phyloP scores from a whole-genome alignment of 2,113 vertebrate species.

The Takifugu flavidus region DNA sequence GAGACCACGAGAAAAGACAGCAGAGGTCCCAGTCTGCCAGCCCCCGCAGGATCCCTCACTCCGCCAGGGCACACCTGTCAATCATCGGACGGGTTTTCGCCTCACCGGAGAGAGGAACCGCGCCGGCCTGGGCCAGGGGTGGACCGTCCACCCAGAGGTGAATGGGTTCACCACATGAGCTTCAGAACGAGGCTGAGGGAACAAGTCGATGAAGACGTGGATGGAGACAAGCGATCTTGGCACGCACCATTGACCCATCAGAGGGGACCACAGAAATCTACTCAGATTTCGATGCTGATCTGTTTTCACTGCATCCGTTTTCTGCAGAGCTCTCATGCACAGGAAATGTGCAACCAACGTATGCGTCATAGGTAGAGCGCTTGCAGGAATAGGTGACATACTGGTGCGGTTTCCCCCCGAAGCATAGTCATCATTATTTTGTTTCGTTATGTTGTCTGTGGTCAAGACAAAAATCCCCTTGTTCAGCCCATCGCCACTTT shows the following conservation, averaged over 20 bases:
- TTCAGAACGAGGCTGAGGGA: not conserved
- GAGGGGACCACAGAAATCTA: too few species aligned
- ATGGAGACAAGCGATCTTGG: too few species aligned
- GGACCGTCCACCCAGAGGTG: constrained; percentile 10
- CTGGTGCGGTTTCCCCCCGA: not conserved
- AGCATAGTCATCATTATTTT: not conserved
- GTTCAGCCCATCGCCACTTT: not conserved
- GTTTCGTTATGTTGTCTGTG: not conserved
- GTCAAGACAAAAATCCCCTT: too few species aligned
- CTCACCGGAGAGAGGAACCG: constrained; percentile 42
- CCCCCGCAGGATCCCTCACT: constrained; percentile 54
- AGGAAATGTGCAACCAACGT: not conserved
- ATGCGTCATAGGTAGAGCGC: not conserved
- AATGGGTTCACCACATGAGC: constrained; percentile 7
- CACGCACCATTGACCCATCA: too few species aligned
- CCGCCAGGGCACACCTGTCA: constrained; percentile 37
- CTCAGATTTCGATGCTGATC: not conserved
- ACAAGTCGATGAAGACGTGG: too few species aligned
- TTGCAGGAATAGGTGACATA: constrained; percentile 6
- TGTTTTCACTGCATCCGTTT: not conserved
- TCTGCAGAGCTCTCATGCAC: constrained; percentile 9
- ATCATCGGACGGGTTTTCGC: constrained; percentile 41
- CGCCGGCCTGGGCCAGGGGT: constrained; percentile 36
- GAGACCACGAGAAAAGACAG: constrained; percentile 26
- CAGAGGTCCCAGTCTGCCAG: constrained; percentile 63